These are phyloP conservation scores for Slavum lentiscoides DNA, from an alignment of 2,888 invertebrate species.

Conservation along the genomic window DNA sequence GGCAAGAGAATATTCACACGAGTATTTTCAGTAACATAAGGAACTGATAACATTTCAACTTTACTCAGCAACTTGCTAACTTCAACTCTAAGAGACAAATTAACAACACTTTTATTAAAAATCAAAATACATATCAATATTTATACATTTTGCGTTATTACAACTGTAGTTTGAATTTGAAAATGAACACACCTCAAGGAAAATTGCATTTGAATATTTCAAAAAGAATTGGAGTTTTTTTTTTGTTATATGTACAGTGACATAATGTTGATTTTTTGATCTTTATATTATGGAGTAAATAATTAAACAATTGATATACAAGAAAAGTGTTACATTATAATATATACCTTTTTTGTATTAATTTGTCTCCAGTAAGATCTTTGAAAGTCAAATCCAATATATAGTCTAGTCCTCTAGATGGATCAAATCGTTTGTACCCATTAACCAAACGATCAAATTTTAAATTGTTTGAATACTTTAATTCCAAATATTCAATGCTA, in stretches of 20 bases:
- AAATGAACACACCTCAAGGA: too few relatives aligned
- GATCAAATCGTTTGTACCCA: slow-evolving; percentile 78
- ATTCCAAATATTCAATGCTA: slow-evolving; percentile 62
- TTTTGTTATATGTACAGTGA: too few relatives aligned
- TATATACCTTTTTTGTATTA: slow-evolving; percentile 63
- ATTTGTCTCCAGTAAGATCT: slow-evolving; percentile 61
- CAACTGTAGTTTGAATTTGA: too few relatives aligned
- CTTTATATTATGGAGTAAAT: too few relatives aligned
- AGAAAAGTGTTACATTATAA: neutral
- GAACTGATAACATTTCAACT: slow-evolving; percentile 87
- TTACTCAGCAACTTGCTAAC: slow-evolving; percentile 82
- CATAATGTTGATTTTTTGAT: too few relatives aligned
- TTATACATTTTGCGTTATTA: neutral
- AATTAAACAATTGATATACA: too few relatives aligned
- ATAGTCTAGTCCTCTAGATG: slow-evolving; percentile 84
- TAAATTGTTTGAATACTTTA: slow-evolving; percentile 63
- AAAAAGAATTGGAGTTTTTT: too few relatives aligned
- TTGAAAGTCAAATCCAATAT: slow-evolving; percentile 72
- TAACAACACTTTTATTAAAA: neutral
- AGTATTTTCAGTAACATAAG: slow-evolving; percentile 93
- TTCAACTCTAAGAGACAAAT: slow-evolving; percentile 67
- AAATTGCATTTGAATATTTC: too few relatives aligned
- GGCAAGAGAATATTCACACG: slow-evolving; percentile 78
- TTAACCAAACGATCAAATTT: slow-evolving; percentile 67
- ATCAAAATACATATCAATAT: neutral